Evolutionary conservation across 1,140 invertebrate genomes (phyloP), one percentile per base, ranked within the genome.

Genomic region (Drosophila pseudoananassae): DNA sequence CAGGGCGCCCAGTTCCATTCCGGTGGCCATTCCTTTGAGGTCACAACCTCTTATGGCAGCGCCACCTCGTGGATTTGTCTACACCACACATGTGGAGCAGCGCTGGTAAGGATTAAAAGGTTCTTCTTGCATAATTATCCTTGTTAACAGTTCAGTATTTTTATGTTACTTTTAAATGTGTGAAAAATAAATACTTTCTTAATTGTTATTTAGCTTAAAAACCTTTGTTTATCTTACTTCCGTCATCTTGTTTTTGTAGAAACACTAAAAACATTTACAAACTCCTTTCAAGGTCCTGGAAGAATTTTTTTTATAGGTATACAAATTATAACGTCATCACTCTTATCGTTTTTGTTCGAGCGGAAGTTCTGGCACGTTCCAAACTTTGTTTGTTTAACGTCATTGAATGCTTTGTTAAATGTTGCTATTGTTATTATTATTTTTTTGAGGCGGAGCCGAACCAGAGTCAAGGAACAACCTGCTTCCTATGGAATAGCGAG

Each of bases 81-180:
- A 87, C 50, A 65, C 66, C 25, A 88, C 83, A 7, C 75, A 70
- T 49, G 83, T 87, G 61, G 82, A 85, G 65, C 83, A 69, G 31
- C 77, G 78, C 33, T 88, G 83, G 83, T 87, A 59, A 87, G 40
- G 6, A n/a, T 9, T 40, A 1, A 7, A 43, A 5, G 15, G 6
- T 1, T 6, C n/a, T 0, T 10, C 15, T 23, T 8, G 7, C 45
- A 45, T 43, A 15, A 17, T 40, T 46, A 43, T n/a, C 31, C 33
- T 54, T 55, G 55, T 76, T 76, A 60, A 69, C 51, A 47, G 33
- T 43, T 69, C 61, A 76, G 72, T 76, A 76, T 76, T 76, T 76
- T 20, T 47, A 53, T 33, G 52, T 60, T n/a, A 25, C 56, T 68
- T 53, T 46, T 36, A 36, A 12, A 27, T 51, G 23, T 17, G 29